phyloP scores from a whole-genome alignment of 2,113 vertebrate species.

The Pelvicachromis taeniatus region DNA sequence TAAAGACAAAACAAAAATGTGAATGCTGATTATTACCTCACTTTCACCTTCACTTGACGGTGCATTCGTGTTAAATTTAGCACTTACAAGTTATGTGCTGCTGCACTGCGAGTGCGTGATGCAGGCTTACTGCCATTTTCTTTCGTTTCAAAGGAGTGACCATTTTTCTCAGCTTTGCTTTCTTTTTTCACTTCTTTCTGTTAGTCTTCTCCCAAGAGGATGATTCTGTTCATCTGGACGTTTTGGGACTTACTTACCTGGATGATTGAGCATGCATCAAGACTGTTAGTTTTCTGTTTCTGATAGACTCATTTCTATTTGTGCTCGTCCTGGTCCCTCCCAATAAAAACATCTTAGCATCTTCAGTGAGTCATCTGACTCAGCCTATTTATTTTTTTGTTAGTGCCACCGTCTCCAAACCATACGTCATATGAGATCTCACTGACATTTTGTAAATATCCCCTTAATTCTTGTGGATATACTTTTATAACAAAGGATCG shows the following conservation, averaged over 20 bases:
- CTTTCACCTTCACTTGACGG: neutral
- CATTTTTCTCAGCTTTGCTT: neutral
- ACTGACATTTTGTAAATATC: neutral
- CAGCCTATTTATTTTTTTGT: neutral
- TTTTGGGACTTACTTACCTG: neutral
- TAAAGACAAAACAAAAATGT: neutral
- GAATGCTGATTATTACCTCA: neutral
- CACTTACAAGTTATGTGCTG: neutral
- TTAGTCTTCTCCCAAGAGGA: neutral
- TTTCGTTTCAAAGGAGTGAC: neutral
- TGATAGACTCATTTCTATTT: neutral
- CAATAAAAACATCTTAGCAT: neutral
- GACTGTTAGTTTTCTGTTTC: neutral
- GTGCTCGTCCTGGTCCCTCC: fast-evolving
- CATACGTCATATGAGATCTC: neutral
- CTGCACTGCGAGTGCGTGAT: neutral
- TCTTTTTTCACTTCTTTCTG: neutral
- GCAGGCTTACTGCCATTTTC: neutral
- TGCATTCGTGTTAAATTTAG: neutral
- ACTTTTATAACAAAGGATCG: neutral
- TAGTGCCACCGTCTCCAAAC: neutral
- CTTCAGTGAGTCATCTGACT: neutral
- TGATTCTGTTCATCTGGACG: neutral
- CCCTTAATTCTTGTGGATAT: neutral
- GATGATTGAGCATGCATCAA: neutral